Conservation (phyloP, 2,113 vertebrate genomes). For the Regulus satrapa region DNA sequence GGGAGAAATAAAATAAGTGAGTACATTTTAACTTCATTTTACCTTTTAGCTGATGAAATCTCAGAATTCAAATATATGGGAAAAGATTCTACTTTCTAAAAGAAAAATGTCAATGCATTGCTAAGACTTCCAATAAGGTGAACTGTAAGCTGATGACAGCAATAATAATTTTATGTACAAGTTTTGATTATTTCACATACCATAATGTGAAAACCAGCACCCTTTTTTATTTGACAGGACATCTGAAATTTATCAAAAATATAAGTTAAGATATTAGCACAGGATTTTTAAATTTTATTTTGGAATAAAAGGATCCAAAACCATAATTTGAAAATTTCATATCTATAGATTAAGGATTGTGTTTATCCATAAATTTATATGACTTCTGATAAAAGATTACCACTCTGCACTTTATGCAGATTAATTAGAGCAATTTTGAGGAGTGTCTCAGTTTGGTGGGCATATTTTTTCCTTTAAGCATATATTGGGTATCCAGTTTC, state of each 20-base stretch:
- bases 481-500: background rate
- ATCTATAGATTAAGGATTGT: background rate
- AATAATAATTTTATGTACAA: background rate
- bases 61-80: background rate
- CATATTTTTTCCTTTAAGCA: background rate
- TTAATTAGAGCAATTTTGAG: background rate
- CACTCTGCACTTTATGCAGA: background rate
- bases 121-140: background rate
- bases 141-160: background rate
- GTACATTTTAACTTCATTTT: slow-evolving; percentile 52
- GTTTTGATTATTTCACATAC: background rate
- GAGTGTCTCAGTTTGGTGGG: background rate
- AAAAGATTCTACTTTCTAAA: background rate
- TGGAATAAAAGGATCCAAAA: background rate
- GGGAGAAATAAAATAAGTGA: slow-evolving; percentile 87
- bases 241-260: background rate
- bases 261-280: background rate
- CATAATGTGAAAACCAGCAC: background rate
- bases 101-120: background rate
- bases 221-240: background rate
- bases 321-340: background rate
- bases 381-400: background rate
- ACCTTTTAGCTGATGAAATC: background rate
- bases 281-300: background rate
- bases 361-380: background rate